A percentile compares a stretch with the other conserved stretches of the same genome.
Conservation (phyloP, 2,797 vertebrate species). For the Pseudomugil tenellus region DNA sequence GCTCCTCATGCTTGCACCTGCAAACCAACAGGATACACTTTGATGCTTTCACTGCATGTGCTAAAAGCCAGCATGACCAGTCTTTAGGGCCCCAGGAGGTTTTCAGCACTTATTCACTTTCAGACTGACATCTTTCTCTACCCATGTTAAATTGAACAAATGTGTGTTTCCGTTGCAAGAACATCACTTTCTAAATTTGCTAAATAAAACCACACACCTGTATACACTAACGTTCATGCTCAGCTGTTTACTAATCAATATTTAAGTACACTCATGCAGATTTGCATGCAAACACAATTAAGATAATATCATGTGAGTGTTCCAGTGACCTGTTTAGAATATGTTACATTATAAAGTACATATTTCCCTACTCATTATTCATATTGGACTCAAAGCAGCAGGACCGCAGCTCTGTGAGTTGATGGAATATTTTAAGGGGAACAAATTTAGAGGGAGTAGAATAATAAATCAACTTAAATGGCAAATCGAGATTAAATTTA, state of each 20-base stretch:
- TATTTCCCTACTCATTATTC: slow-evolving; percentile 42
- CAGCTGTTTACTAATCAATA: not conserved
- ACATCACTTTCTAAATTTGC: not conserved
- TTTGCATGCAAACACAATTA: not conserved
- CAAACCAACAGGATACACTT: slow-evolving; percentile 25
- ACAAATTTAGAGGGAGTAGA: slow-evolving; percentile 13
- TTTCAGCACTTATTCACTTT: slow-evolving; percentile 2
- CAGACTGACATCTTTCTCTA: slow-evolving; percentile 26
- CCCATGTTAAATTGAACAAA: slow-evolving; percentile 10
- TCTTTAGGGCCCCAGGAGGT: slow-evolving; percentile 13
- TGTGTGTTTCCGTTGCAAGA: not conserved
- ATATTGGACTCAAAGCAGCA: slow-evolving; percentile 20
- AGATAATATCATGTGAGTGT: not conserved
- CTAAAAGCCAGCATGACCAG: slow-evolving; percentile 21
- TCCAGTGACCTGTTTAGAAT: slow-evolving; percentile 14
- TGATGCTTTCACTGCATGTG: slow-evolving; percentile 22
- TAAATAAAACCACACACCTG: not conserved
- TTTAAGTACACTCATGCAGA: not conserved
- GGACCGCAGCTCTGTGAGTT: not conserved
- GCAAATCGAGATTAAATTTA: not conserved
- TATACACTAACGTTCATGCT: slow-evolving; percentile 4
- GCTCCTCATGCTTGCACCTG: slow-evolving; percentile 17
- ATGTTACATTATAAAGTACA: slow-evolving; percentile 29
- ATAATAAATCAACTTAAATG: slow-evolving; percentile 1
- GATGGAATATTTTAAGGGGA: slow-evolving; percentile 4